Base-by-base conservation (phyloP, 1,140 invertebrate species). In the Anoplolepis gracilipes region DNA sequence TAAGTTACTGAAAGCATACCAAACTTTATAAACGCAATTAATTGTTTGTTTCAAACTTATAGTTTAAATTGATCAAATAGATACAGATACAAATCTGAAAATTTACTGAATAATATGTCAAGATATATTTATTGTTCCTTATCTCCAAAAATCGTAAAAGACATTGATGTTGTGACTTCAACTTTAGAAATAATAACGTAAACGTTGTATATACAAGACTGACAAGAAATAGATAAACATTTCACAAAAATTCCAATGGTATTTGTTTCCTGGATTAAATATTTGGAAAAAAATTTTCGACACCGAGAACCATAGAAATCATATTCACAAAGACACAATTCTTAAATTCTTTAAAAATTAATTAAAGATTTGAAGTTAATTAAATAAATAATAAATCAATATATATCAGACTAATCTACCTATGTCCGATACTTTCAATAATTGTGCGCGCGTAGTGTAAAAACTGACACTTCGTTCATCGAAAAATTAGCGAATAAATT, bases 401-500 rank as follows among this genome's bases (percentile, higher is more conserved):
- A 67, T 22, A 13, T 28, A 67, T n/a, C 7, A 42, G 2, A 33
- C 2, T 28, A 25, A 39, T 28, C 7, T n/a, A 7, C 39, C 8
- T 7, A 25, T 22, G 10, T 22, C 7, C 16, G 36, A 30, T n/a
- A 11, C 19, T 64, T 42, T 39, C 16, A 22, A 42, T 7, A 25
- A 6, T 39, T 28, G 33, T 33, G 19, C 19, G 2, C 0, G 16
- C 30, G 30, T 28, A 6, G 46, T 16, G 5, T 19, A 49, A 19
- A 46, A 49, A 49, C 16, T 49, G 46, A 61, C 57, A 61, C 57
- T 16, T 11, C 16, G 55, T 39, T 39, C 55, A n/a, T 67, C 42
- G 69, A n/a, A 33, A 55, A 70, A 73, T 33, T 53, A 57, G 28
- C 6, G n/a, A 13, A 73, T n/a, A 73, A 22, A 33, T 55, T 30